phyloP scores from a whole-genome alignment of 1,140 invertebrate species.

The Trypoxylus dichotomus region DNA sequence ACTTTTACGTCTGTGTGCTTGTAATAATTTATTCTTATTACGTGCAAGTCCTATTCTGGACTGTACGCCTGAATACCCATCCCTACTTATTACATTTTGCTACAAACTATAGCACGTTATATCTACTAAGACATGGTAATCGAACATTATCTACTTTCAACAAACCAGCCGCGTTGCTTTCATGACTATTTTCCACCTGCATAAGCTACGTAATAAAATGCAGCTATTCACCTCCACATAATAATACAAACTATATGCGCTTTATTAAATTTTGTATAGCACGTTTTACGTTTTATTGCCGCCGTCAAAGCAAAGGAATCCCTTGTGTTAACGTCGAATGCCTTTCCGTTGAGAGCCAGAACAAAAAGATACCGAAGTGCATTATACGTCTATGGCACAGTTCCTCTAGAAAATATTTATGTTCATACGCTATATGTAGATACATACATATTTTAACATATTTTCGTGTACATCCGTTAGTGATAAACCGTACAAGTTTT shows the following conservation, averaged over 20 bases:
- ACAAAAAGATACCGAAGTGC: not conserved
- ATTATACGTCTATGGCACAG: not conserved
- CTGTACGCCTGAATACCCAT: too few species aligned
- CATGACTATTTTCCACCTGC: not conserved
- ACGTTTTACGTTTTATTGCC: not conserved
- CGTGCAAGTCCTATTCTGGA: too few species aligned
- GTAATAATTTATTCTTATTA: too few species aligned
- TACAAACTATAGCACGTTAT: too few species aligned
- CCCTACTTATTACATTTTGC: too few species aligned
- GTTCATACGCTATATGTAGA: not conserved
- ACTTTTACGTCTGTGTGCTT: too few species aligned
- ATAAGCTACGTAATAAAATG: not conserved
- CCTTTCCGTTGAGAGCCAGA: not conserved
- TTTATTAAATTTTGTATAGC: not conserved
- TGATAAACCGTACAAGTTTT: not conserved
- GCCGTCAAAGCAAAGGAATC: not conserved
- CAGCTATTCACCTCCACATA: not conserved
- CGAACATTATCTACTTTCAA: too few species aligned
- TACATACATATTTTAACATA: not conserved
- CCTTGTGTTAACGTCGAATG: not conserved
- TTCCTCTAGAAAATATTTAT: not conserved
- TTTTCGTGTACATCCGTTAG: not conserved
- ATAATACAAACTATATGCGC: not conserved
- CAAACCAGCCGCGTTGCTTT: too few species aligned
- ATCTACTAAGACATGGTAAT: too few species aligned